Evolutionary conservation across 2,888 invertebrate genomes (phyloP), one percentile per base, ranked within the genome.

Genomic region (Elmis aenea): DNA sequence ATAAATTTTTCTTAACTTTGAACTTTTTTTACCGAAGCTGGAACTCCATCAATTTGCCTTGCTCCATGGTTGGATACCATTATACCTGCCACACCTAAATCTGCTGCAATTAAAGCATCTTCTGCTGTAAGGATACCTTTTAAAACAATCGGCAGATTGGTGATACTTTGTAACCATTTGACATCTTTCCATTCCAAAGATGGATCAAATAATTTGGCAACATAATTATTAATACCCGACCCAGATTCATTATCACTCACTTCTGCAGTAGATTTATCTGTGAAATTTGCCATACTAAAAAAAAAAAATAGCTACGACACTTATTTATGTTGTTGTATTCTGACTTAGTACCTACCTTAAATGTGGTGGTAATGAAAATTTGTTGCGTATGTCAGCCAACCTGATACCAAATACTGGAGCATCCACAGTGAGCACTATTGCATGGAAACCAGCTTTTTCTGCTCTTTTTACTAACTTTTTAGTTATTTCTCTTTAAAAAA

Each of bases 61-160:
- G 85, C 95, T 1, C 95, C 95, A 64, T 95, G 95, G 67, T 95
- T 95, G 0, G 94, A 95, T 2, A 96, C 94, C 41, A 91, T 72
- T 34, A 95, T 79, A 1, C 79, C 95, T 2, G 77, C 70, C 26
- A 83, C 87, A 3, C 91, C 92, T 32, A 77, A 71, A 49, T 87
- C 71, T 0, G 75, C 72, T 0, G 86, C 93, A 51, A 80, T 69
- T 9, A 78, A 54, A 1, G 95, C 94, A 68, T 95, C 95, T 59
- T 92, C 89, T 0, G 77, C 80, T 1, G 89, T 86, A 18, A 94
- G 66, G 42, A 94, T 76, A 3, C 94, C 94, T 70, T 94, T 94
- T 3, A 89, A 70, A 31, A 94, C 72, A 12, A 94, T 78, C 0
- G 93, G 92, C 35, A 94, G 64, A 5, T 70, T 75, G 1, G 91